These are phyloP conservation scores for Brachypteracias leptosomus DNA, from an alignment of 2,113 vertebrate genomes.

Conservation along the genomic window DNA sequence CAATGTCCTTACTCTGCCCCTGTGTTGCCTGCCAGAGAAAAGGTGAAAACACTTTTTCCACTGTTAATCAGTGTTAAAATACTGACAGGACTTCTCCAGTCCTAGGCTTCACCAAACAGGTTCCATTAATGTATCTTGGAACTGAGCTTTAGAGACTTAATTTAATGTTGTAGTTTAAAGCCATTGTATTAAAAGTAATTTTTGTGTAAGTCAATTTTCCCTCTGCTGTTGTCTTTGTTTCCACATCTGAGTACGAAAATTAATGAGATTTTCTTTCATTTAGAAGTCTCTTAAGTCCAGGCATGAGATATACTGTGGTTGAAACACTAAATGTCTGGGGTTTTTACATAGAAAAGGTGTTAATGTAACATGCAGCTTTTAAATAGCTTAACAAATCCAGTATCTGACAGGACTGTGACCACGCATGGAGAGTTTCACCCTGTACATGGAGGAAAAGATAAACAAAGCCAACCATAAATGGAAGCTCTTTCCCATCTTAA, in stretches of 20 bases:
- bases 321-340: neutral
- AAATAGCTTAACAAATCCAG: conserved; percentile 6
- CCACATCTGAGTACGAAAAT: neutral
- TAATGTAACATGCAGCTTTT: neutral
- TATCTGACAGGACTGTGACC: neutral
- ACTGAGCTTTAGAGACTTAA: neutral
- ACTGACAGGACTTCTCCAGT: neutral
- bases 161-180: neutral
- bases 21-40: neutral
- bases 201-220: neutral
- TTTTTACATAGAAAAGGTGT: neutral
- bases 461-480: neutral
- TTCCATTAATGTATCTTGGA: neutral
- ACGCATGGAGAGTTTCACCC: neutral
- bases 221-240: neutral
- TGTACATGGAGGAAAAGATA: neutral
- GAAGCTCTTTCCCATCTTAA: neutral
- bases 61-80: neutral
- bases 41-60: neutral
- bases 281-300: neutral
- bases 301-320: neutral
- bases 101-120: neutral
- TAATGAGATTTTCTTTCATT: neutral
- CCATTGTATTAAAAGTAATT: neutral
- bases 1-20: accelerated